These are phyloP conservation scores for Ornithoptera priamus DNA, from an alignment of 2,888 invertebrate genomes.

Conservation along the genomic window DNA sequence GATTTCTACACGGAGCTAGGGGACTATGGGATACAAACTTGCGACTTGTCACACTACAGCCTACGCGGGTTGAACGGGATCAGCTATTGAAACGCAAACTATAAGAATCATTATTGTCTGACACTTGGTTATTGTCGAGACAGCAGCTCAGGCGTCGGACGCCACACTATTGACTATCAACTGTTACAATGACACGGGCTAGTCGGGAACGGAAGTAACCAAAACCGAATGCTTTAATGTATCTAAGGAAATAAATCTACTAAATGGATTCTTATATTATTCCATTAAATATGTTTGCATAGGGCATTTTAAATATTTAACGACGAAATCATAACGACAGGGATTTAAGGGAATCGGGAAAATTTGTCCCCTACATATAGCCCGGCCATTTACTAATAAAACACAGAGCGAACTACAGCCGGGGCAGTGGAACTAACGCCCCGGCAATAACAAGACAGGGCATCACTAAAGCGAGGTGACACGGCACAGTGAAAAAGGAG, in stretches of 20 bases:
- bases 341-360: background rate
- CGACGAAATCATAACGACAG: background rate
- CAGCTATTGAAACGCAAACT: constrained; percentile 65
- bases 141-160: constrained; percentile 69
- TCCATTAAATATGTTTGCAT: background rate
- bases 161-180: constrained; percentile 67
- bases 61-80: constrained; percentile 43
- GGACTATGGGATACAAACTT: constrained; percentile 26
- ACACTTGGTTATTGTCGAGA: constrained; percentile 81
- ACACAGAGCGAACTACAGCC: constrained; percentile 17
- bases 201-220: background rate
- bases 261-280: too few relatives aligned
- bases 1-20: constrained; percentile 14
- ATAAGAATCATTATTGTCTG: constrained; percentile 78
- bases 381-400: constrained; percentile 10
- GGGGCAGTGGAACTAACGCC: background rate
- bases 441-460: background rate
- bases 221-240: background rate
- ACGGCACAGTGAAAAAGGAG: constrained; percentile 31
- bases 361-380: background rate
- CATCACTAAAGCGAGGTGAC: constrained; percentile 47
- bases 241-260: background rate
- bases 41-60: constrained; percentile 33
- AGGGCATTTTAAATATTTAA: background rate
- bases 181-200: constrained; percentile 29